These are phyloP conservation scores for Apus apus DNA, from an alignment of 2,113 vertebrate genomes.

Conservation along the genomic window DNA sequence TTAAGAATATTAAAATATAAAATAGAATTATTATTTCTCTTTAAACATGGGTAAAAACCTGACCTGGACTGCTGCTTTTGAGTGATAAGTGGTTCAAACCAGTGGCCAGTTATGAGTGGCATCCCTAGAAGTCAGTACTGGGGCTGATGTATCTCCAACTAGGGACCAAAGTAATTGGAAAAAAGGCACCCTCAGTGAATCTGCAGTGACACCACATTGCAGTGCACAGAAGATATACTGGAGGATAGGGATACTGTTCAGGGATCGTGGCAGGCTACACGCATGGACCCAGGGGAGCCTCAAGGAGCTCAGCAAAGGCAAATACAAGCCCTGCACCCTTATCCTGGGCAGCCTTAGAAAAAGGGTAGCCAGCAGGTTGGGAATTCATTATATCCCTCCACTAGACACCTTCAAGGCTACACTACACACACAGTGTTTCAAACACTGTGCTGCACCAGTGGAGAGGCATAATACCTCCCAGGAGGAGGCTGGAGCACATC, in stretches of 20 bases:
- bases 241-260: not conserved
- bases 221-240: too few species aligned
- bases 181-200: not conserved
- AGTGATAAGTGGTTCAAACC: not conserved
- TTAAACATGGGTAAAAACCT: not conserved
- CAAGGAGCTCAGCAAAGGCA: not conserved
- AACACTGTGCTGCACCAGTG: not conserved
- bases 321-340: not conserved
- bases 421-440: rapidly evolving
- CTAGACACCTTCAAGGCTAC: not conserved
- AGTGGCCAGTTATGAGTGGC: not conserved
- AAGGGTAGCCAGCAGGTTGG: not conserved
- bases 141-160: too few species aligned
- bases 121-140: not conserved
- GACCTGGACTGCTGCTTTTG: not conserved
- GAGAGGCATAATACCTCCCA: rapidly evolving
- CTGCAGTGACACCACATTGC: rapidly evolving
- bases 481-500: not conserved
- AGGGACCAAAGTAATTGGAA: not conserved
- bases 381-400: not conserved
- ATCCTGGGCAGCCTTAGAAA: not conserved
- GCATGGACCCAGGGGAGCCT: not conserved
- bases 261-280: not conserved
- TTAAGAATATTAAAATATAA: not conserved
- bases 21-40: not conserved